These are phyloP conservation scores for Polylopha cassiicola DNA, from an alignment of 2,888 invertebrate species.

Conservation along the genomic window DNA sequence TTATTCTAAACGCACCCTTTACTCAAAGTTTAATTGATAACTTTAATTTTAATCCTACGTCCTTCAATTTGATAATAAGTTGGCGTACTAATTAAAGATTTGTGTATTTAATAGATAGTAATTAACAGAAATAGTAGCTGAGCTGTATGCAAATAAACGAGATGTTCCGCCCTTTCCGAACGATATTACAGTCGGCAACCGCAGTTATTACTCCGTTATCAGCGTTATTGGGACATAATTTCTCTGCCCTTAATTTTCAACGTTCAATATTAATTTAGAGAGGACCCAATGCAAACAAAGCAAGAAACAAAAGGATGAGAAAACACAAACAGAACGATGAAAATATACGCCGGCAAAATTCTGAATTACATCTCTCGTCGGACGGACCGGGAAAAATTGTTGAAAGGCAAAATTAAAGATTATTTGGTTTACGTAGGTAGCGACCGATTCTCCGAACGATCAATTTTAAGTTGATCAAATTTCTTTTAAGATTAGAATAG, in stretches of 20 bases:
- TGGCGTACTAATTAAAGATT: background rate
- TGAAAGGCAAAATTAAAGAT: slow-evolving; percentile 48
- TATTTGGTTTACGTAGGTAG: slow-evolving; percentile 46
- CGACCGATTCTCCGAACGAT: slow-evolving; percentile 28
- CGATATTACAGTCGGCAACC: slow-evolving; percentile 10
- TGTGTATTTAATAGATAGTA: slow-evolving; percentile 7
- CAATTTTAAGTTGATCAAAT: slow-evolving; percentile 10
- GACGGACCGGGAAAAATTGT: slow-evolving; percentile 40
- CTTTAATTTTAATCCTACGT: background rate
- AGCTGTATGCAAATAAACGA: slow-evolving; percentile 20
- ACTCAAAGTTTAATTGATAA: too few species aligned
- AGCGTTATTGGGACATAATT: slow-evolving; percentile 40
- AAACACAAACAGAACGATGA: slow-evolving; percentile 24
- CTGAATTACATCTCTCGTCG: slow-evolving; percentile 33
- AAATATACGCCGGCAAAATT: slow-evolving; percentile 39
- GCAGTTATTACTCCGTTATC: slow-evolving; percentile 26
- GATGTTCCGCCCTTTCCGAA: slow-evolving; percentile 7
- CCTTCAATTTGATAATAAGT: background rate
- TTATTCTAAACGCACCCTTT: too few species aligned
- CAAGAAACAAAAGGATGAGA: slow-evolving; percentile 20
- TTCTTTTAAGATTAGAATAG: slow-evolving; percentile 2
- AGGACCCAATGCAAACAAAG: slow-evolving; percentile 43
- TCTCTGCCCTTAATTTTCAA: slow-evolving; percentile 39
- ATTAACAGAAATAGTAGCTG: slow-evolving; percentile 7
- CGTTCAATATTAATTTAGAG: slow-evolving; percentile 50